A percentile compares a stretch with the other conserved stretches of the same genome.
phyloP scores from a whole-genome alignment of 1,140 invertebrate species.

The Drosophila asahinai region DNA sequence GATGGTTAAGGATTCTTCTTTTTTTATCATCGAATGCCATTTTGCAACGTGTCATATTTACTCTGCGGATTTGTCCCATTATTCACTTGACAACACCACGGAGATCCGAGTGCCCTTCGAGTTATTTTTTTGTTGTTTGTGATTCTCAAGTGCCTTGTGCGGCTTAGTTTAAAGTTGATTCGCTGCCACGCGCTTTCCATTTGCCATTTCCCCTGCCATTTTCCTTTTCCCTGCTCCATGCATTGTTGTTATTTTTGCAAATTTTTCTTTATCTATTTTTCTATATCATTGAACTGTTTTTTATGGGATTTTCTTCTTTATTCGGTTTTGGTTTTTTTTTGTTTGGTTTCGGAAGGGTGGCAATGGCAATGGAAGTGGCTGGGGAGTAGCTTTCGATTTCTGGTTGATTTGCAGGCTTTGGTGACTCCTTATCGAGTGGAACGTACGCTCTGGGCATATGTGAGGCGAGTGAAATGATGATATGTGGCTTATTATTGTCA shows the following conservation, averaged over 20 bases:
- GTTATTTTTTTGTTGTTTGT: conserved; percentile 22
- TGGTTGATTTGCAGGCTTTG: conserved; percentile 60
- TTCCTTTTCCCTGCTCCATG: conserved; percentile 2
- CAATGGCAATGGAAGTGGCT: conserved; percentile 22
- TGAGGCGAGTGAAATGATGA: conserved; percentile 47
- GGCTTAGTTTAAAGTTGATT: conserved; percentile 80
- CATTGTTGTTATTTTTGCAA: conserved; percentile 63
- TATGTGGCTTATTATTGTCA: conserved; percentile 67
- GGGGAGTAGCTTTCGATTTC: conserved; percentile 49
- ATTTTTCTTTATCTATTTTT: conserved; percentile 77
- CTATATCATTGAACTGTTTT: conserved; percentile 78
- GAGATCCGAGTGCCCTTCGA: conserved; percentile 30
- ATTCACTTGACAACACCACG: conserved; percentile 75
- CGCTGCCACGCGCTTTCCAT: conserved; percentile 60
- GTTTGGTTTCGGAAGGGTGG: conserved; percentile 29
- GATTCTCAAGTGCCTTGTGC: conserved; percentile 71
- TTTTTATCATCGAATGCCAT: conserved; percentile 79
- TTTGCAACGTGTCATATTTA: conserved; percentile 82
- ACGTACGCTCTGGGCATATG: conserved; percentile 46
- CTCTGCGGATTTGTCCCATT: conserved; percentile 79
- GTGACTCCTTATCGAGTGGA: conserved; percentile 55
- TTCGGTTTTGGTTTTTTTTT: conserved; percentile 31
- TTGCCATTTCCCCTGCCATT: conserved; percentile 34
- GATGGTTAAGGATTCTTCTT: conserved; percentile 4
- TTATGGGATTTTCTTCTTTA: conserved; percentile 66